Conservation (phyloP, 2,113 vertebrate species). For the Sinocyclocheilus maitianheensis region DNA sequence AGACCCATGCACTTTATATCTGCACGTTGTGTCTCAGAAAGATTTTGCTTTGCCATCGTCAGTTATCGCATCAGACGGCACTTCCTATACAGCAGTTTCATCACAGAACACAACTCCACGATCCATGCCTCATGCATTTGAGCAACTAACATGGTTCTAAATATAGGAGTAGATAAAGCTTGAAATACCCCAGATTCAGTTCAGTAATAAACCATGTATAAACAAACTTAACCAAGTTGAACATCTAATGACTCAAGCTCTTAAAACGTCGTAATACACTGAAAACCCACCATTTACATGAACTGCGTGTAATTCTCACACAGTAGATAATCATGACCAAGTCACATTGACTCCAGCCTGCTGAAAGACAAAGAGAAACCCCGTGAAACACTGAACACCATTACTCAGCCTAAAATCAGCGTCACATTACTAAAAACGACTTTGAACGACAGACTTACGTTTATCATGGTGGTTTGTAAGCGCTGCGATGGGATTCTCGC, state of each 20-base stretch:
- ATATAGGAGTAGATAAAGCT: too few relatives aligned
- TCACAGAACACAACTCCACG: constrained; percentile 57
- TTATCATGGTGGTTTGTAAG: neutral
- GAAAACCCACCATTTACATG: neutral
- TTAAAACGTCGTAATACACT: neutral
- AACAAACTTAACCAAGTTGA: neutral
- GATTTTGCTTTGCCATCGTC: constrained; percentile 63
- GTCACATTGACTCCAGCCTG: neutral
- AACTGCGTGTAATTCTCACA: fast-evolving
- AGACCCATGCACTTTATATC: neutral
- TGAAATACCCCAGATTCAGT: too few relatives aligned
- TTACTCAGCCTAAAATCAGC: fast-evolving
- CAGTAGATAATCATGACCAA: neutral
- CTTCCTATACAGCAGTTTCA: constrained; percentile 73
- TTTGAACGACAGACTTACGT: neutral
- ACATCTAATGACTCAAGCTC: neutral
- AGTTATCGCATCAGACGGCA: constrained; percentile 80
- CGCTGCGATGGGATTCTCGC: too few relatives aligned
- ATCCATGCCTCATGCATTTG: neutral
- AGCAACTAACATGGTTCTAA: too few relatives aligned
- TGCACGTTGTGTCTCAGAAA: constrained; percentile 65
- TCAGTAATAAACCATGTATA: too few relatives aligned
- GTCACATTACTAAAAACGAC: fast-evolving
- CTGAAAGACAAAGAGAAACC: neutral
- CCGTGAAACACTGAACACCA: neutral